A percentile compares a stretch with the other conserved stretches of the same genome.
Evolutionary conservation across 2,888 invertebrate species (phyloP).

Genomic region (Drosophila testacea): DNA sequence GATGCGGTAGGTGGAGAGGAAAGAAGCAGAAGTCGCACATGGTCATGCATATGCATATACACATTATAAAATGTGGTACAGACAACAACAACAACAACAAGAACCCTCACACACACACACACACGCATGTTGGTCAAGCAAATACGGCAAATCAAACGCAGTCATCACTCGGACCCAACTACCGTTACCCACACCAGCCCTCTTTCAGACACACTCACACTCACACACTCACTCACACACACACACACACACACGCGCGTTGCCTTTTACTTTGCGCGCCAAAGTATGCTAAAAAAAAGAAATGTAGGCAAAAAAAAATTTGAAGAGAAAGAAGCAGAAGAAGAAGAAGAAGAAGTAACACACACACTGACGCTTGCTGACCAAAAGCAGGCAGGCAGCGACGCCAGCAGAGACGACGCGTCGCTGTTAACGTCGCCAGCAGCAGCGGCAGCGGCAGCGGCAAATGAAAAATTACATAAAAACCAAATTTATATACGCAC

Average conservation of each 20-base stretch:
- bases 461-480: conserved; percentile 79
- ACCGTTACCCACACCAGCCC: not conserved
- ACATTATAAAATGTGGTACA: conserved; percentile 63
- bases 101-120: conserved; percentile 11
- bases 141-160: conserved; percentile 68
- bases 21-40: conserved; percentile 31
- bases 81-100: conserved; percentile 34
- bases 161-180: conserved; percentile 31
- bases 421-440: conserved; percentile 33
- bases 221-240: not conserved
- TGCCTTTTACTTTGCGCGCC: conserved; percentile 62
- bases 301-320: not conserved
- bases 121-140: conserved; percentile 54
- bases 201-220: not conserved
- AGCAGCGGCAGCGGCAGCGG: conserved; percentile 50
- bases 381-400: conserved; percentile 34
- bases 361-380: conserved; percentile 42
- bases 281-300: conserved; percentile 63
- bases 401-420: conserved; percentile 1
- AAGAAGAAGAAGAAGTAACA: conserved; percentile 9
- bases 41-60: conserved; percentile 66
- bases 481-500: conserved; percentile 74
- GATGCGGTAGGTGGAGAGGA: not conserved
- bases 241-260: conserved; percentile 5
- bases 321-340: not conserved